These are phyloP conservation scores for Synaphobranchus kaupii DNA, from an alignment of 2,797 vertebrate species.

Conservation along the genomic window DNA sequence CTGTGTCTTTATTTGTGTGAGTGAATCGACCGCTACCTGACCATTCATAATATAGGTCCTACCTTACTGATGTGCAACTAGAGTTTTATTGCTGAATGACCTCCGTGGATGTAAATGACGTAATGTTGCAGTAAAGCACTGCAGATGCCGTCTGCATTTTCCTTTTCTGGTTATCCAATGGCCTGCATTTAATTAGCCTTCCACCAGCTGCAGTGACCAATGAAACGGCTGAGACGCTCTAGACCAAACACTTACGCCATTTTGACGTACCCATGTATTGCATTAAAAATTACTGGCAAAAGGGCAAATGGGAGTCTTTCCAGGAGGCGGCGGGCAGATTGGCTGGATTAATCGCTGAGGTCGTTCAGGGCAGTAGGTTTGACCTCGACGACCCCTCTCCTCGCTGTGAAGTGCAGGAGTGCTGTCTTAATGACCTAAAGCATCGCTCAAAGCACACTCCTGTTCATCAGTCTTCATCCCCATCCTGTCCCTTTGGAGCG, in stretches of 20 bases:
- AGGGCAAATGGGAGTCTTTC: neutral
- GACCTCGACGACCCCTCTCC: neutral
- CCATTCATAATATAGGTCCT: too few species aligned
- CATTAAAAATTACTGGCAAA: neutral
- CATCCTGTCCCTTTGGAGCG: neutral
- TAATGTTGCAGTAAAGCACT: neutral
- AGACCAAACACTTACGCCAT: neutral
- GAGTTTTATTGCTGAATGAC: too few species aligned
- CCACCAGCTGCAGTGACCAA: neutral
- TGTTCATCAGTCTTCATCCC: neutral
- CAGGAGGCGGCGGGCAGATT: neutral
- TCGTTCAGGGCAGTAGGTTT: neutral
- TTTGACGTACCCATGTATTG: neutral
- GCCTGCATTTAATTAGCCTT: neutral
- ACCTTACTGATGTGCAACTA: too few species aligned
- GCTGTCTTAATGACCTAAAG: neutral
- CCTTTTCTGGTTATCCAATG: neutral
- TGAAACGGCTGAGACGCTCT: neutral
- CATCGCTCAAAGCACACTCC: neutral
- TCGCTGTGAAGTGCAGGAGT: neutral
- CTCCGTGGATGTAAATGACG: too few species aligned
- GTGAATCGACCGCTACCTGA: too few species aligned
- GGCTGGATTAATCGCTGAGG: neutral
- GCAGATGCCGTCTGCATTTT: neutral
- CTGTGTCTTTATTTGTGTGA: too few species aligned